phyloP scores from a whole-genome alignment of 2,797 vertebrate genomes.

The Leptoclinus maculatus region DNA sequence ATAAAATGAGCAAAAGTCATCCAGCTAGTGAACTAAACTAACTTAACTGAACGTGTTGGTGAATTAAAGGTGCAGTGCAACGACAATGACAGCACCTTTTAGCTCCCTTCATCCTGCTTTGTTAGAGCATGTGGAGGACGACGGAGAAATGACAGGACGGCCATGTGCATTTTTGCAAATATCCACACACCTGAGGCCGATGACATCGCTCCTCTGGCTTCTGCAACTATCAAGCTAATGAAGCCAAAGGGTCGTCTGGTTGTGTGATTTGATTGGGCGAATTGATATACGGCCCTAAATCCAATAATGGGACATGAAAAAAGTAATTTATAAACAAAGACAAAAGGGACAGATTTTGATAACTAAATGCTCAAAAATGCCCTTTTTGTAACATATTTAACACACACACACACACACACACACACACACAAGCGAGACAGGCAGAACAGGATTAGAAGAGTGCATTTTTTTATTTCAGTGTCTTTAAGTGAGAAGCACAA shows the following conservation, averaged over 20 bases:
- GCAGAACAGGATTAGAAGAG: background rate
- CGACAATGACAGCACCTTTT: background rate
- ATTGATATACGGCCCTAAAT: background rate
- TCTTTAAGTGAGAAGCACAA: conserved; percentile 14
- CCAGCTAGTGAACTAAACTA: background rate
- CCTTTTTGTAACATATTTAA: background rate
- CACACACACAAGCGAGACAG: background rate
- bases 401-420: no score
- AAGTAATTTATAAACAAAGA: no score
- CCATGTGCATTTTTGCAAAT: background rate
- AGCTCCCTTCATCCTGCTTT: background rate
- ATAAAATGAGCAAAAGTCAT: background rate
- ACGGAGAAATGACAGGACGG: background rate
- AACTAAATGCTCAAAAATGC: background rate
- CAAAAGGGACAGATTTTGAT: background rate
- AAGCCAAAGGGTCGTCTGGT: background rate
- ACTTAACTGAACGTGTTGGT: background rate
- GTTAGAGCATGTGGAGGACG: background rate
- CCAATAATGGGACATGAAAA: background rate
- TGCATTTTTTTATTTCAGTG: background rate
- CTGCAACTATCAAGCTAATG: background rate
- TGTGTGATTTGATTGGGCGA: background rate
- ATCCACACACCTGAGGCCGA: background rate
- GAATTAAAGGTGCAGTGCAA: conserved; percentile 5
- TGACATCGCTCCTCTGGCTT: background rate